Evolutionary conservation across 2,797 vertebrate species (phyloP).

Genomic region (Ambastaia sidthimunki): DNA sequence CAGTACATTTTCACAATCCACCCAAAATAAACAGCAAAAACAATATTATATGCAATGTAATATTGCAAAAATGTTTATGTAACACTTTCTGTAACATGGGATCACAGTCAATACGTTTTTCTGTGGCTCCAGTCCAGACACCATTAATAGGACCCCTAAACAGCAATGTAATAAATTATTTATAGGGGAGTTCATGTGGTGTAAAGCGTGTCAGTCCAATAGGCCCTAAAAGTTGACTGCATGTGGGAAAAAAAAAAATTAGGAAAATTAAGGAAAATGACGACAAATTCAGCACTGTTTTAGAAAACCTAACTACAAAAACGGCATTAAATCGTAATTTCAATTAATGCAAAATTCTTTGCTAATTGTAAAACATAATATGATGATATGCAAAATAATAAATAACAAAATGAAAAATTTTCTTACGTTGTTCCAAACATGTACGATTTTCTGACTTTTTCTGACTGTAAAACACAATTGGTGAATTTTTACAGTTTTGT

Average conservation of each 20-base stretch:
- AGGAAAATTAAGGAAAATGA: neutral
- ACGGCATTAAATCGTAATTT: no score
- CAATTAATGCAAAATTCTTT: no score
- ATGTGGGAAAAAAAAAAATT: neutral
- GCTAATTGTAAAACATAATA: no score
- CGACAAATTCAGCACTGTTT: constrained; percentile 14
- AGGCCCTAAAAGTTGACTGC: neutral
- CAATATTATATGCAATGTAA: neutral
- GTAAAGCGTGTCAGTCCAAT: neutral
- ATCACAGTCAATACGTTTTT: neutral
- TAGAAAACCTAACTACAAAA: neutral
- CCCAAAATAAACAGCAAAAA: neutral
- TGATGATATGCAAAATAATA: no score
- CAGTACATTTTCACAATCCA: neutral
- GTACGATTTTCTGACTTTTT: no score
- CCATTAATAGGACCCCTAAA: neutral
- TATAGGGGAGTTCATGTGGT: neutral
- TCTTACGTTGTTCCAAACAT: no score
- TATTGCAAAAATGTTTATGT: neutral
- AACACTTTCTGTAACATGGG: neutral
- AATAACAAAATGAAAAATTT: no score
- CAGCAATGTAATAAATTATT: neutral
- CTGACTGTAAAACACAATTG: no score
- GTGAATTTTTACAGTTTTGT: no score
- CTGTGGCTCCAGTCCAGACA: neutral